A percentile compares a stretch with the other conserved stretches of the same genome.
These are phyloP conservation scores for Horisme vitalbata DNA, from an alignment of 2,888 invertebrate genomes.

Conservation along the genomic window DNA sequence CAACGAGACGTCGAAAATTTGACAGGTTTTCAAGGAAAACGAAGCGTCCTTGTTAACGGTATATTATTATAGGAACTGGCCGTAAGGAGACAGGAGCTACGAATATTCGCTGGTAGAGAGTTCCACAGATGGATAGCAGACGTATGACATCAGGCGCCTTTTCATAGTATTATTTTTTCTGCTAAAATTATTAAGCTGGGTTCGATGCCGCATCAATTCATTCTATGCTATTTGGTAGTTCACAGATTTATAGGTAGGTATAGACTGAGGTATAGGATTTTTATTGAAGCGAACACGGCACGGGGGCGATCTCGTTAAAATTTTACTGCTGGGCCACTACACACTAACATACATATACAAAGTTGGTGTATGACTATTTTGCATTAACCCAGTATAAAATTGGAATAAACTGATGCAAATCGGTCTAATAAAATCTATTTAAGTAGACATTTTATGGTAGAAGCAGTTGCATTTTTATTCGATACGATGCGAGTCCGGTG, in stretches of 20 bases:
- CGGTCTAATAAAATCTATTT: constrained; percentile 25
- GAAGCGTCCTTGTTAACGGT: too few relatives aligned
- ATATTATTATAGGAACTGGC: too few relatives aligned
- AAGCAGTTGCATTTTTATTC: constrained; percentile 7
- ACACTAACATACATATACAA: constrained; percentile 33
- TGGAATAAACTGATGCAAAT: constrained; percentile 22
- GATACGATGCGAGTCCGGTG: not conserved
- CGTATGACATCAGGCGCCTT: too few relatives aligned
- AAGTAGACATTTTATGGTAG: constrained; percentile 12
- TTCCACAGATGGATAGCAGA: too few relatives aligned
- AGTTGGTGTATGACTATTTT: constrained; percentile 20
- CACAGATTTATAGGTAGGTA: constrained; percentile 16
- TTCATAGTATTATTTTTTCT: not conserved
- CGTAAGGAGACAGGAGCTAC: too few relatives aligned
- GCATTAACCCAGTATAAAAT: constrained; percentile 24
- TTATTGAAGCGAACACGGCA: constrained; percentile 46
- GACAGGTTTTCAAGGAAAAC: too few relatives aligned
- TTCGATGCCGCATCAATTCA: constrained; percentile 41
- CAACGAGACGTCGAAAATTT: too few relatives aligned
- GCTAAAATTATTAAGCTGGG: constrained; percentile 1
- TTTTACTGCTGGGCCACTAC: constrained; percentile 51
- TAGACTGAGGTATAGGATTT: constrained; percentile 39
- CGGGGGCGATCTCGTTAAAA: constrained; percentile 50
- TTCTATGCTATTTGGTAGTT: constrained; percentile 3
- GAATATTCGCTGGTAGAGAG: too few relatives aligned